phyloP scores from a whole-genome alignment of 2,888 invertebrate genomes.

The Mesorhabditis belari region DNA sequence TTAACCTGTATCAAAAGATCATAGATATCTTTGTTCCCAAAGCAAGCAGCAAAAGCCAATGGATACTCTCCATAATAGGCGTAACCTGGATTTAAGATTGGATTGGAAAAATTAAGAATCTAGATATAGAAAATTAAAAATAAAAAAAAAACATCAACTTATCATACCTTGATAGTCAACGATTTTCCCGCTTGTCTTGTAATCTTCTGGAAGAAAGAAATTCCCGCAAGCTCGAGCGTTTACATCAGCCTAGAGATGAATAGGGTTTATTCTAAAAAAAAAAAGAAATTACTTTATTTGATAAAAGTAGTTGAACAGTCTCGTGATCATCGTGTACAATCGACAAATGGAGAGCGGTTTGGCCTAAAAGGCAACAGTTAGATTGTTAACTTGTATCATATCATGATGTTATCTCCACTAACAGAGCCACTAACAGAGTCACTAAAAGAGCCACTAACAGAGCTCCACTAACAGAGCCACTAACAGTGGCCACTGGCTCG shows the following conservation, averaged over 20 bases:
- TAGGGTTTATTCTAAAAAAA: no score
- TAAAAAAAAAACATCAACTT: no score
- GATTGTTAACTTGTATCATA: no score
- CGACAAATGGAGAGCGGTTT: slow-evolving; percentile 86
- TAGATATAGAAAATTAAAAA: neutral
- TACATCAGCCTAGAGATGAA: slow-evolving; percentile 80
- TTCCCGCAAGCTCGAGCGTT: slow-evolving; percentile 85
- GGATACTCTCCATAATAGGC: slow-evolving; percentile 97
- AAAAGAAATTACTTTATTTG: slow-evolving; percentile 15
- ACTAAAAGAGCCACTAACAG: no score
- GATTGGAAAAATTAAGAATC: neutral
- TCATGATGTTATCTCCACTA: no score
- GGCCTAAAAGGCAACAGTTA: slow-evolving; percentile 65
- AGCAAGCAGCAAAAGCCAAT: slow-evolving; percentile 92
- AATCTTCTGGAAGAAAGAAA: slow-evolving; percentile 90
- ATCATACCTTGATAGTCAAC: slow-evolving; percentile 75
- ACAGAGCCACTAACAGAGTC: no score
- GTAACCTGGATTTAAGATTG: slow-evolving; percentile 62
- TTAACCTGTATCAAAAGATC: slow-evolving; percentile 77
- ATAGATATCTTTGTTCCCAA: slow-evolving; percentile 92
- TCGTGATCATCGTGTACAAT: slow-evolving; percentile 95
- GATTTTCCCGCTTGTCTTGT: slow-evolving; percentile 69
- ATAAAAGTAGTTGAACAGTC: slow-evolving; percentile 79
- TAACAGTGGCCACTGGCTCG: no score
- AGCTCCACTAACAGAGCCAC: no score